Conservation (phyloP, 2,888 invertebrate species). For the Lycocerus yunnanus region DNA sequence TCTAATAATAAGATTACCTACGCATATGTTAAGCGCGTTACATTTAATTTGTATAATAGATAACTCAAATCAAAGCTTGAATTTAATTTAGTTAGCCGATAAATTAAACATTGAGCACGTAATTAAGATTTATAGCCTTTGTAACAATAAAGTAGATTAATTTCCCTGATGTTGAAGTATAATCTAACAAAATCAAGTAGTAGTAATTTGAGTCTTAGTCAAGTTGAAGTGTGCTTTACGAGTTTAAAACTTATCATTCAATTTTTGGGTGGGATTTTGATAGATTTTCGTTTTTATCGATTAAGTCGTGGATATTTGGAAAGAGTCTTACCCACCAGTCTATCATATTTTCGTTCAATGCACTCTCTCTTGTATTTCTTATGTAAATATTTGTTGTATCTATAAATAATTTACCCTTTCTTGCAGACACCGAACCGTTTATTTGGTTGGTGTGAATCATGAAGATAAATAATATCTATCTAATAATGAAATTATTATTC, state of each 20-base stretch:
- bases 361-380: conserved; percentile 6
- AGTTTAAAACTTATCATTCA: neutral
- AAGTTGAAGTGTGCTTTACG: neutral
- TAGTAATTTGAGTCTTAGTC: neutral
- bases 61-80: conserved; percentile 24
- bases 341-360: conserved; percentile 1
- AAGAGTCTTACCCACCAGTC: neutral
- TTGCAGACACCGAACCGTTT: conserved; percentile 6
- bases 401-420: conserved; percentile 5
- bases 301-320: too few relatives aligned
- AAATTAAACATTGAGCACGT: conserved; percentile 31
- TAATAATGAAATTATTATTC: neutral
- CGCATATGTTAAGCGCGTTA: neutral
- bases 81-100: conserved; percentile 30
- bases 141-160: conserved; percentile 24
- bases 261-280: neutral
- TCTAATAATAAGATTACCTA: neutral
- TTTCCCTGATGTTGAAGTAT: conserved; percentile 14
- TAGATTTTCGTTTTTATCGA: neutral
- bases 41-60: conserved; percentile 19
- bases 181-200: neutral
- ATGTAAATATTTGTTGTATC: conserved; percentile 11
- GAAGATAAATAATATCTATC: neutral
- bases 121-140: conserved; percentile 33
- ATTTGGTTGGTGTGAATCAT: conserved; percentile 9